phyloP scores from a whole-genome alignment of 2,888 invertebrate species.

The Gisinianus flammeolus region DNA sequence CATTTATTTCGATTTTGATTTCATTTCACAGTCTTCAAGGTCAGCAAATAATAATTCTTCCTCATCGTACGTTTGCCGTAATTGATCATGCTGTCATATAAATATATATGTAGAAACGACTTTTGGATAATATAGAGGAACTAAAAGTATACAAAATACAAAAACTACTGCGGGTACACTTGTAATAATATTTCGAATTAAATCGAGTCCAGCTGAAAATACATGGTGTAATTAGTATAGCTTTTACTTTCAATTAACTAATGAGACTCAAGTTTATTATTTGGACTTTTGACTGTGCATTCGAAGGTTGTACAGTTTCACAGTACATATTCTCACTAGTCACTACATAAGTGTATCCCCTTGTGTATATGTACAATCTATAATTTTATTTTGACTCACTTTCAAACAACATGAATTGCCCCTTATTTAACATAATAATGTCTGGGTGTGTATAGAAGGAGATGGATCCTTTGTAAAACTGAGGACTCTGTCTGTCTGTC shows the following conservation, averaged over 20 bases:
- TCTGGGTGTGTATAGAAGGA: too few relatives aligned
- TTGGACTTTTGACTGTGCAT: too few relatives aligned
- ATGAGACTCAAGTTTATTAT: neutral
- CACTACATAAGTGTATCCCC: neutral
- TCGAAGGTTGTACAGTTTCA: too few relatives aligned
- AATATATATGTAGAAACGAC: neutral
- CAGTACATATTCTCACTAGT: neutral
- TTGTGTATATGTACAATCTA: neutral
- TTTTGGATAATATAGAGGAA: neutral
- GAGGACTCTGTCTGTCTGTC: neutral
- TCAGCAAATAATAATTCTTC: neutral
- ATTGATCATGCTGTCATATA: constrained; percentile 7
- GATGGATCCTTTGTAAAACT: neutral
- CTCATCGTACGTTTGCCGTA: neutral
- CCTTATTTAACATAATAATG: too few relatives aligned
- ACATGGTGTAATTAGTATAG: neutral
- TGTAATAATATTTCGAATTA: neutral
- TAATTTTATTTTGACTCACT: constrained; percentile 2
- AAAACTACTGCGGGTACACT: neutral
- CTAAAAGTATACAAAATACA: neutral
- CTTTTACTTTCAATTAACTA: constrained; percentile 15
- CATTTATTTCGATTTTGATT: neutral
- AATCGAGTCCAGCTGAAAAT: constrained; percentile 3
- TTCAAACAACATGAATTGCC: too few relatives aligned
- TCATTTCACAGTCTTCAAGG: neutral